phyloP scores from a whole-genome alignment of 1,140 invertebrate species.

The Cephus cinctus region DNA sequence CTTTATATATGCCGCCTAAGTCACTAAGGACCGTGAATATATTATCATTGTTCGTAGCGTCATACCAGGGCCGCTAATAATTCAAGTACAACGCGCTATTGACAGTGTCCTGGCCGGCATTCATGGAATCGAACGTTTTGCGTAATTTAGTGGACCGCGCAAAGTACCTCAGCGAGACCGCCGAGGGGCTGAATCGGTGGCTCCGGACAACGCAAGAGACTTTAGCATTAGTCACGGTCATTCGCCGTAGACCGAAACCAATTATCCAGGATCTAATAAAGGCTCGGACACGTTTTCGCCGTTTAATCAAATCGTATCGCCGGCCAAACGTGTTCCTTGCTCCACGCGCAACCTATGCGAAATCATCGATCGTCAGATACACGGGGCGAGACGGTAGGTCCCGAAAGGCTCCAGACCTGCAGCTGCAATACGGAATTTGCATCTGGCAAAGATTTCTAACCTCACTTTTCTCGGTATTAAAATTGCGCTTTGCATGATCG shows the following conservation, averaged over 20 bases:
- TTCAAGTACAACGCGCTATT: constrained; percentile 39
- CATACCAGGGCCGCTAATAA: constrained; percentile 31
- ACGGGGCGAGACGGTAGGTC: no score
- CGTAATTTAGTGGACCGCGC: not conserved
- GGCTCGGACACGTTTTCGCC: no score
- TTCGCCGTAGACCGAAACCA: not conserved
- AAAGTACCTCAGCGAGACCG: not conserved
- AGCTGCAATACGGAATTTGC: no score
- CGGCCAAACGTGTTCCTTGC: no score
- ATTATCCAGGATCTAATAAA: no score
- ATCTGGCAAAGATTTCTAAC: no score
- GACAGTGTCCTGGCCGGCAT: constrained; percentile 22
- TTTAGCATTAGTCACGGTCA: constrained; percentile 12
- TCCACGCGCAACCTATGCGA: no score
- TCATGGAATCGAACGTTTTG: not conserved
- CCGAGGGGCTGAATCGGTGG: no score
- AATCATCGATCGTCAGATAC: no score
- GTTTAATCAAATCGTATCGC: no score
- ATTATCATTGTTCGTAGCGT: constrained; percentile 21
- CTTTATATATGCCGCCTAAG: constrained; percentile 26
- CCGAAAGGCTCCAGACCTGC: no score
- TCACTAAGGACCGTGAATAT: constrained; percentile 31
- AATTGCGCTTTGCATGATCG: not conserved
- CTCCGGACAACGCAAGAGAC: constrained; percentile 1
- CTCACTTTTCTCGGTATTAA: not conserved